Percentiles rank a stretch among this genome's conserved stretches.
phyloP scores from a whole-genome alignment of 2,113 vertebrate genomes.

The Coturnix japonica region DNA sequence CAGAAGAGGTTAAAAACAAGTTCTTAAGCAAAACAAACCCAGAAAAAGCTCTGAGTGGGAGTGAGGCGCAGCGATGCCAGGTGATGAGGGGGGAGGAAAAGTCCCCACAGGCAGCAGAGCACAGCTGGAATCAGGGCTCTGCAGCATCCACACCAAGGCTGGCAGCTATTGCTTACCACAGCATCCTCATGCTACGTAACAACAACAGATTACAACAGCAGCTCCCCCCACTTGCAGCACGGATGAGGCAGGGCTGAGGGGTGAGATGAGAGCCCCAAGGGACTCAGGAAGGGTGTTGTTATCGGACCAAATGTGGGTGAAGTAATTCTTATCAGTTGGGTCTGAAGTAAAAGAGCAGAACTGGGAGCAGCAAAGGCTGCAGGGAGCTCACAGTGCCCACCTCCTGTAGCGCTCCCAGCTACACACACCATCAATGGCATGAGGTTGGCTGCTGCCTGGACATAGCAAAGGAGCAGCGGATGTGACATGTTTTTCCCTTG shows the following conservation, averaged over 20 bases:
- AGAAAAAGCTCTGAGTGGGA: constrained; percentile 32
- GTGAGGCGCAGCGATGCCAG: constrained; percentile 3
- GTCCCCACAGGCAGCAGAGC: rapidly evolving
- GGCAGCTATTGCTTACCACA: background rate
- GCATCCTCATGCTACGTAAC: rapidly evolving
- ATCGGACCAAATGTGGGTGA: background rate
- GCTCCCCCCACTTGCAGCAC: rapidly evolving
- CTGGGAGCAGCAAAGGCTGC: rapidly evolving
- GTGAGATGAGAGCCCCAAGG: background rate
- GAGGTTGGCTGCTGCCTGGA: background rate
- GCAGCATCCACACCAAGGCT: background rate
- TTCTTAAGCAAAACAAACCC: constrained; percentile 33
- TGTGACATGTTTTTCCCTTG: background rate
- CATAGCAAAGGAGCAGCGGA: background rate
- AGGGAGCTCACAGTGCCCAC: background rate
- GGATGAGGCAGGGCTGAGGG: background rate
- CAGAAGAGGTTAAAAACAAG: constrained; percentile 29
- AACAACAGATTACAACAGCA: background rate
- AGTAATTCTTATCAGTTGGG: background rate
- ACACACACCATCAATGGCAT: rapidly evolving
- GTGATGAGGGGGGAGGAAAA: background rate
- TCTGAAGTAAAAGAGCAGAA: background rate
- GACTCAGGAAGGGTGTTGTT: background rate
- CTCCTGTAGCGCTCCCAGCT: background rate
- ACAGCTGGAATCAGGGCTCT: rapidly evolving